Evolutionary conservation across 2,797 vertebrate genomes (phyloP), one percentile per base, ranked within the genome.

Genomic region (Haliaeetus vocifer): DNA sequence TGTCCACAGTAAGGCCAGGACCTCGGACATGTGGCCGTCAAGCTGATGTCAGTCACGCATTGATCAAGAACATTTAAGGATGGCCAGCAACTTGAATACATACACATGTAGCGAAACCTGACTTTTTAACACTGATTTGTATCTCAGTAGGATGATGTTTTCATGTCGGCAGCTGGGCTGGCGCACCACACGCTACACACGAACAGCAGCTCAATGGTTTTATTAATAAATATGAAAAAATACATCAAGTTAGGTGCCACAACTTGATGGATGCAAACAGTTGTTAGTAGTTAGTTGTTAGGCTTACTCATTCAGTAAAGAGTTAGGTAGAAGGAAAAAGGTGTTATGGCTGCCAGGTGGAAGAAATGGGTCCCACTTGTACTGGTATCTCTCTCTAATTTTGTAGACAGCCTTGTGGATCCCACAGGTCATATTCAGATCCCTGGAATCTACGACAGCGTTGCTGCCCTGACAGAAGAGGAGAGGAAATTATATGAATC

Each of bases 351-450:
- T 71, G 40, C 23, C 15, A 76, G 35, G 35, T 28, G 26, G 28
- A 81, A 90, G 47, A 86, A 65, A 52, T 2, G 53, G n/a, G 37
- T 66, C n/a, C 28, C 13, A 12, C 9, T 61, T 42, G 5, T 53
- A 49, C 65, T 44, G 40, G 25, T 53, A 40, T 5, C 33, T 70
- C 28, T 42, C 2, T 85, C 40, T 55, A 37, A 55, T 62, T 74
- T 85, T 73, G 33, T 71, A 99, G 99, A 98, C 67, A 99, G 98
- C n/a, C 98, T 99, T 71, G 98, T 99, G 86, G 98, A 98, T 90
- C 97, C 98, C 18, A 98, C 97, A 2, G 99, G 99, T 26, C 97
- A 8, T 53, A 99, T 99, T 96, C 97, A 99, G 88, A 97, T 99
- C 88, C 99, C 99, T 26, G 99, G 99, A 62, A 98, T 99, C 94